Conservation (phyloP, 2,113 vertebrate genomes). For the Pseudopipra pipra region DNA sequence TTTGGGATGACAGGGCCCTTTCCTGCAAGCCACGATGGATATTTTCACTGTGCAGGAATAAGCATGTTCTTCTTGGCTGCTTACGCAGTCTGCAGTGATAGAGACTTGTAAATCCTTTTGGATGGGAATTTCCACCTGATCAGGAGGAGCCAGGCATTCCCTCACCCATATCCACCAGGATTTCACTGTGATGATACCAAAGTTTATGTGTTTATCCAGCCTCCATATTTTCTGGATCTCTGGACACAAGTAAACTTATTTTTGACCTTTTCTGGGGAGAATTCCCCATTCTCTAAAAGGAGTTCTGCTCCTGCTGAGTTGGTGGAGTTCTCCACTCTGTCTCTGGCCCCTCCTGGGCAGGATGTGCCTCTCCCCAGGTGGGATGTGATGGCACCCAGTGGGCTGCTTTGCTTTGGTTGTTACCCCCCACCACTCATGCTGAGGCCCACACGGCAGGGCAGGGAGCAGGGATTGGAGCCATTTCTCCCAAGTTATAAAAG, state of each 20-base stretch:
- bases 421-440: not conserved
- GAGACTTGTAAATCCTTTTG: not conserved
- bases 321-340: not conserved
- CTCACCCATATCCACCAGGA: not conserved
- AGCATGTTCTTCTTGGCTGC: not conserved
- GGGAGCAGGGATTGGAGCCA: not conserved
- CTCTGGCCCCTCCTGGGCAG: not conserved
- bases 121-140: not conserved
- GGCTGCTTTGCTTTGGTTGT: not conserved
- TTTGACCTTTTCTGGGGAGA: not conserved
- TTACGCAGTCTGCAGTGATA: not conserved
- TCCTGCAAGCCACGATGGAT: not conserved
- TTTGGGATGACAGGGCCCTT: not conserved
- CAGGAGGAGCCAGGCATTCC: not conserved
- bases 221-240: not conserved
- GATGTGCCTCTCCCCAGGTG: not conserved
- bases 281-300: not conserved
- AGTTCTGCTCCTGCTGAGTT: accelerated
- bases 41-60: not conserved
- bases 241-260: not conserved
- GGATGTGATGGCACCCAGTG: not conserved
- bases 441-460: not conserved
- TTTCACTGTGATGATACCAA: not conserved
- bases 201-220: not conserved
- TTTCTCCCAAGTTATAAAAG: not conserved